Conservation (phyloP, 2,797 vertebrate genomes). For the Mareca strepera region DNA sequence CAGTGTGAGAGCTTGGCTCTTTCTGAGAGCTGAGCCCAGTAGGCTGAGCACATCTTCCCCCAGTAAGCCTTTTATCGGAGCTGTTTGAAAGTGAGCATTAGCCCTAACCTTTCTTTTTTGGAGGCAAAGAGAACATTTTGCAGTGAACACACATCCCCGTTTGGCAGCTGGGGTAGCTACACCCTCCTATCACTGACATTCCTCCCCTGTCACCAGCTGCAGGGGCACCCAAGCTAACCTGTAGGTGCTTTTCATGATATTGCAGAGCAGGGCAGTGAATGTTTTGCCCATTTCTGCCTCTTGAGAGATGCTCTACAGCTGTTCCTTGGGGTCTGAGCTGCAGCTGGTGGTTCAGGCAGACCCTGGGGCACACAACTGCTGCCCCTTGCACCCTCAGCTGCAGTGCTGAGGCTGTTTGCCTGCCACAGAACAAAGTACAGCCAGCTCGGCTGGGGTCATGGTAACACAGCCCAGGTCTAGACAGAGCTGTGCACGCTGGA, state of each 20-base stretch:
- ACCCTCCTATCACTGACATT: neutral
- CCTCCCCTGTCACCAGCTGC: neutral
- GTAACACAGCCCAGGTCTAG: neutral
- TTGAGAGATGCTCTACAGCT: neutral
- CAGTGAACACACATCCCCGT: neutral
- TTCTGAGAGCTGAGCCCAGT: neutral
- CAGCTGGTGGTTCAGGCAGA: neutral
- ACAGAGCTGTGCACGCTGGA: neutral
- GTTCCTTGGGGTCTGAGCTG: neutral
- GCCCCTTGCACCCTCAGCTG: neutral
- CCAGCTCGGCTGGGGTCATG: fast-evolving
- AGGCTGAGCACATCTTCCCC: neutral
- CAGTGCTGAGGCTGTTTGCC: neutral
- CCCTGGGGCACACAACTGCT: neutral
- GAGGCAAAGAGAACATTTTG: neutral
- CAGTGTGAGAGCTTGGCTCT: neutral
- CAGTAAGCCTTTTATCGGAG: neutral
- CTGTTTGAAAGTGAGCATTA: neutral
- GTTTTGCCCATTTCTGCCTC: neutral
- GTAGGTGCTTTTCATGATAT: neutral
- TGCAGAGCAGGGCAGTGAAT: neutral
- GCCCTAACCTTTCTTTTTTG: neutral
- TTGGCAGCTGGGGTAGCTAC: neutral
- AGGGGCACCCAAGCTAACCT: neutral
- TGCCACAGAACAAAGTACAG: neutral